Evolutionary conservation across 2,888 invertebrate genomes (phyloP), one percentile per base, ranked within the genome.

Genomic region (Dryobota labecula): DNA sequence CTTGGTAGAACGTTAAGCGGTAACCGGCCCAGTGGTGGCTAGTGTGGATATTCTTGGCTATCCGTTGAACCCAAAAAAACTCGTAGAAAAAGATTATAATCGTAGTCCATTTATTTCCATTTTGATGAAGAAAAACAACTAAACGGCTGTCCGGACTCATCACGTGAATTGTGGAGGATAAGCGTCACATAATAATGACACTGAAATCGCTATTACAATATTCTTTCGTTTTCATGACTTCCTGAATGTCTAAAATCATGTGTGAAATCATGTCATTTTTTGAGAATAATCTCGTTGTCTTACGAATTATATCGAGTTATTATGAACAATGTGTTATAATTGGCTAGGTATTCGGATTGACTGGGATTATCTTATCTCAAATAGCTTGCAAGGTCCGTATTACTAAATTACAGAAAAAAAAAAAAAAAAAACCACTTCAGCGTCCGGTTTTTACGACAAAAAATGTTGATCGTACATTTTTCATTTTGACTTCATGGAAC

Each of bases 81-180:
- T 18, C 9, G n/a, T 36, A 9, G 18, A 18, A 57, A 33, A 36
- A 36, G 18, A 36, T n/a, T n/a, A n/a, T n/a, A 38, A 24, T 66
- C 30, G 30, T 24, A 43, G 41, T 56, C 13, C 64, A 70, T 70
- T 74, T 70, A 57, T 68, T 70, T 67, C 61, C 79, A 73, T 61
- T 54, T 33, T 56, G 9, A 64, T 33, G 43, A 53, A 45, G 54
- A 74, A 78, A 74, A 65, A 47, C 53, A 49, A 49, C n/a, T 6
- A 56, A 11, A 45, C 70, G 76, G 51, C 70, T 65, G 64, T 36
- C 47, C 56, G 30, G 11, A 45, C 36, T 53, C 53, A 54, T 72
- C 53, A 68, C 56, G 51, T 38, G 24, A 57, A 56, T 57, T 33
- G 36, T 58, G 30, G 43, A 73, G 53, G 53, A 62, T 62, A 79